Evolutionary conservation across 2,888 invertebrate species (phyloP).

Genomic region (Urechis unicinctus): DNA sequence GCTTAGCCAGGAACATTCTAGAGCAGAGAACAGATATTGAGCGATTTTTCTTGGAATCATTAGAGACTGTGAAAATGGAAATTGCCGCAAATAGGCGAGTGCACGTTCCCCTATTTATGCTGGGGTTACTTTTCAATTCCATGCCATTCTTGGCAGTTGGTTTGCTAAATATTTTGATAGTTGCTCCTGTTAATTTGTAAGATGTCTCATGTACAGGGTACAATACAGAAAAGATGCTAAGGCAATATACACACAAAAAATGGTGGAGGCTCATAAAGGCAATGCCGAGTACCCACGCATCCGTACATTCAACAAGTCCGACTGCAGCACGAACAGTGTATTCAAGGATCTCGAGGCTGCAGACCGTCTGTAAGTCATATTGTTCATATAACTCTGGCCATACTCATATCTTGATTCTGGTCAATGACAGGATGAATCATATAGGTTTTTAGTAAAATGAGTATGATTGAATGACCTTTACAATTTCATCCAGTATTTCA

Average conservation of each 20-base stretch:
- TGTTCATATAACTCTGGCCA: not conserved
- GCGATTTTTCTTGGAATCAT: conserved; percentile 45
- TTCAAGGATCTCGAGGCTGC: conserved; percentile 48
- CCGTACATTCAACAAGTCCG: conserved; percentile 45
- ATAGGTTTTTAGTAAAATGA: too few species aligned
- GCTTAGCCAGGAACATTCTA: conserved; percentile 47
- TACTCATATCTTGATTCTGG: too few species aligned
- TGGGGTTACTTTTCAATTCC: too few species aligned
- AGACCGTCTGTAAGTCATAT: conserved; percentile 41
- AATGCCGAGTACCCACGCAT: conserved; percentile 46
- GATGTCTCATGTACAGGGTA: too few species aligned
- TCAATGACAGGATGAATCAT: too few species aligned
- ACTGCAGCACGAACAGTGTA: conserved; percentile 48
- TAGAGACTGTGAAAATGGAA: conserved; percentile 45
- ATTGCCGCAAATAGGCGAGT: conserved; percentile 45
- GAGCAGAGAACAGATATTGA: conserved; percentile 49
- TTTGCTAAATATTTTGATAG: too few species aligned
- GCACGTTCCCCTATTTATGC: not conserved
- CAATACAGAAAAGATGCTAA: conserved; percentile 48
- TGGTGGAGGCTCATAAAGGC: conserved; percentile 45
- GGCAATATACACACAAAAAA: conserved; percentile 44
- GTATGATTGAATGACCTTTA: not conserved
- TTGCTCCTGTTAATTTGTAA: too few species aligned
- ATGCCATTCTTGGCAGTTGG: too few species aligned
- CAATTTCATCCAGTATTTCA: too few species aligned